Evolutionary conservation across 2,888 invertebrate genomes (phyloP).

Genomic region (Nomada hirtipes): DNA sequence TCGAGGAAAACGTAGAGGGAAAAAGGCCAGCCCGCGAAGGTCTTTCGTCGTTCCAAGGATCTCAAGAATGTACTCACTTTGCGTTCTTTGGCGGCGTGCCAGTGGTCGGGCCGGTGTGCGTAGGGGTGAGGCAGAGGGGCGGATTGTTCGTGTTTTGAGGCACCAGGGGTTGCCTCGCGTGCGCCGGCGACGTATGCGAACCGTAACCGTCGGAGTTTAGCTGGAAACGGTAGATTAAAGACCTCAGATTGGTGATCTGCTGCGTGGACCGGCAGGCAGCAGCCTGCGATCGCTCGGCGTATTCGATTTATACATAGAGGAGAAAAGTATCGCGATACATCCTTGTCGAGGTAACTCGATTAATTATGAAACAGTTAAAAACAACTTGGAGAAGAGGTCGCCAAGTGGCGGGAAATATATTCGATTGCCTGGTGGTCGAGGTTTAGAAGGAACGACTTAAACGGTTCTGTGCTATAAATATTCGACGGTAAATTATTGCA

Average conservation of each 20-base stretch:
- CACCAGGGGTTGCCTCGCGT: constrained; percentile 90
- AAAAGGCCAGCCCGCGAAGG: constrained; percentile 14
- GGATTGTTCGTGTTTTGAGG: constrained; percentile 87
- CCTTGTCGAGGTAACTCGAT: constrained; percentile 10
- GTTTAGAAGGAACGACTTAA: constrained; percentile 1
- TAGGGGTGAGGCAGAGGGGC: constrained; percentile 81
- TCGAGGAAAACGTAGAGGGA: neutral
- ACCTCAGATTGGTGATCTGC: neutral
- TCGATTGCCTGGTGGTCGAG: constrained; percentile 11
- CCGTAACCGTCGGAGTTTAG: constrained; percentile 95
- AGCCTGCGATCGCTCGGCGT: neutral
- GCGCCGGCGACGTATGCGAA: constrained; percentile 93
- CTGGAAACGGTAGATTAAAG: constrained; percentile 84
- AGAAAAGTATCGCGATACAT: constrained; percentile 6
- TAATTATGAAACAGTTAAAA: neutral
- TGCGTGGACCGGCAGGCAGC: neutral
- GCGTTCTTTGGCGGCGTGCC: constrained; percentile 92
- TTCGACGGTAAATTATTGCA: too few species aligned
- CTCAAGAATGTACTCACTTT: constrained; percentile 89
- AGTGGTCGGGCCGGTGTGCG: constrained; percentile 85
- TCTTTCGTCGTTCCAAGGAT: constrained; percentile 23
- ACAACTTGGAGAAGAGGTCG: neutral
- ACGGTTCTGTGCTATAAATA: too few species aligned
- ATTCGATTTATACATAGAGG: neutral
- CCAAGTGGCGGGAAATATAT: neutral